Evolutionary conservation across 1,140 invertebrate genomes (phyloP), one percentile per base, ranked within the genome.

Genomic region (Penaeus vannamei): DNA sequence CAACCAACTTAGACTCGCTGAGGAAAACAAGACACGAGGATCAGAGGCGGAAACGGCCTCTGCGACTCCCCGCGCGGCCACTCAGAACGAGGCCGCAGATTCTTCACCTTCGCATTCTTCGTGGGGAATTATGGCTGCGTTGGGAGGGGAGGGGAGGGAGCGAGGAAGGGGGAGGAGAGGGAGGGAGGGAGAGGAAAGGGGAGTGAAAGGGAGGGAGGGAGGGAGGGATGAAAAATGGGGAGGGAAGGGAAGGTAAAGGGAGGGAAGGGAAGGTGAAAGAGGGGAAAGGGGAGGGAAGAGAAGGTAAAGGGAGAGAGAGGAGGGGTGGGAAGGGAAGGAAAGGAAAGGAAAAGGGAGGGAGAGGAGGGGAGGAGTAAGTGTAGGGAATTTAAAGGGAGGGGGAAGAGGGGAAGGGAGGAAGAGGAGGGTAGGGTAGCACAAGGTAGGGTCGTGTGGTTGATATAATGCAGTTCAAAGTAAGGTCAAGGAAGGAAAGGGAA

Each of bases 41-140:
- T 53, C 53, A 17, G 12, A 8, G 53, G 53, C 53, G 53, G 53
- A 53, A 53, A 53, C 17, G 53, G 53, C 53, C 53, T 0, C 53
- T 53, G 53, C 53, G 53, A 53, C 53, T 53, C 17, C 53, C 53
- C 1, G 0, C 53, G 10, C 53, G 53, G 53, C 12, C 17, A 10
- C 36, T 42, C 4, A 42, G 10, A 14, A 53, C 53, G 12, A 53
- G 53, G 17, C 53, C 53, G 53, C 53, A 53, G 53, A 53, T 82
- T 53, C 80, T 29, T 82, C 59, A 53, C 80, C 42, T 82, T 23
- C 79, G 8, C 32, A 12, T 42, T 80, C 79, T 81, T 77, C 72
- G 29, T 77, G 46, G 23, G 22, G 46, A 17, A 20, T 77, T 36
- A 77, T n/a, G n/a, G 26, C 14, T 26, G 20, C 17, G 32, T 77